phyloP scores from a whole-genome alignment of 2,888 invertebrate genomes.

The Ceraclea dissimilis region DNA sequence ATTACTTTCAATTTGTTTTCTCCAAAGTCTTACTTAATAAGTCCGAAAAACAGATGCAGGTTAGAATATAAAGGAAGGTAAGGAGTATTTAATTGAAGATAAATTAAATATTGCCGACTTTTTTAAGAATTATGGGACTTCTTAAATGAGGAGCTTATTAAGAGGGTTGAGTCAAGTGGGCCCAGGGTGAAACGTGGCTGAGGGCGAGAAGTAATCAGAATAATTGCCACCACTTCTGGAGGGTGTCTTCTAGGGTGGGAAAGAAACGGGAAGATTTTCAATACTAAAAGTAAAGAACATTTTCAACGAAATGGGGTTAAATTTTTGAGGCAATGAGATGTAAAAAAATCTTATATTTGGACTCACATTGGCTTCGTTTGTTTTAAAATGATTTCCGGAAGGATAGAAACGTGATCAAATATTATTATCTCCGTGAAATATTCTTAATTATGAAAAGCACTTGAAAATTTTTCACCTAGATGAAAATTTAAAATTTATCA shows the following conservation, averaged over 20 bases:
- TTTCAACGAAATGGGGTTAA: neutral
- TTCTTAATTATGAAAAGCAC: neutral
- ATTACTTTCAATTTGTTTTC: neutral
- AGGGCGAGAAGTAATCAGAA: slow-evolving; percentile 23
- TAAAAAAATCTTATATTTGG: neutral
- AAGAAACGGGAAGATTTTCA: slow-evolving; percentile 10
- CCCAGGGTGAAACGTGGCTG: slow-evolving; percentile 10
- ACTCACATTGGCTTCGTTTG: neutral
- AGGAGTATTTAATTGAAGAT: slow-evolving; percentile 6
- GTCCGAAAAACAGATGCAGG: slow-evolving; percentile 1
- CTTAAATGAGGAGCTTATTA: slow-evolving; percentile 6
- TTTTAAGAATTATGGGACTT: slow-evolving; percentile 18
- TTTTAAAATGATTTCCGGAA: neutral
- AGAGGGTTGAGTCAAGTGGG: slow-evolving; percentile 14
- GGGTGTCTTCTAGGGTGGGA: slow-evolving; percentile 4
- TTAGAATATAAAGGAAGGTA: neutral
- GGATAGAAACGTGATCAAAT: neutral
- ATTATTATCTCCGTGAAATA: no score
- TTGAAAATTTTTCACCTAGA: neutral
- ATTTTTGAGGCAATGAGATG: neutral
- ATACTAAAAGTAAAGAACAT: neutral
- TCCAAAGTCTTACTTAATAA: no score
- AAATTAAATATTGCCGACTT: slow-evolving; percentile 13
- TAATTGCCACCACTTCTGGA: slow-evolving; percentile 21
- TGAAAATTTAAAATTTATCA: no score